These are phyloP conservation scores for Ophonus ardosiacus DNA, from an alignment of 2,888 invertebrate genomes.

Conservation along the genomic window DNA sequence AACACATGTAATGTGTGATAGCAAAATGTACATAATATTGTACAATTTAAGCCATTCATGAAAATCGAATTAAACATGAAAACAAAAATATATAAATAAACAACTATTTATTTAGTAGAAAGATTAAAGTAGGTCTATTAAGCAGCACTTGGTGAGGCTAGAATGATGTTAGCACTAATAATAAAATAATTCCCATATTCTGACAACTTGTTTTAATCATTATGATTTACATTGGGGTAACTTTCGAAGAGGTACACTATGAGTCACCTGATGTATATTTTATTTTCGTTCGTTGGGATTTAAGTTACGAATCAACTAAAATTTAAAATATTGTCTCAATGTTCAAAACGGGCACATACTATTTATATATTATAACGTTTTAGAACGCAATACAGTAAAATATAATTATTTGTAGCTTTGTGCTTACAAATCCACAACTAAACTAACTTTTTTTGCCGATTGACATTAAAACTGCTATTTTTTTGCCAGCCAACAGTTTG, in stretches of 20 bases:
- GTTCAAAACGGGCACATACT: slow-evolving; percentile 59
- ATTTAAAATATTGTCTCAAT: slow-evolving; percentile 53
- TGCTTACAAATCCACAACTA: slow-evolving; percentile 60
- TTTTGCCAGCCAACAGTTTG: too few species aligned
- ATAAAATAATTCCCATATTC: slow-evolving; percentile 59
- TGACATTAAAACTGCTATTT: too few species aligned
- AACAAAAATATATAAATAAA: slow-evolving; percentile 60
- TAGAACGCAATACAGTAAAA: slow-evolving; percentile 53
- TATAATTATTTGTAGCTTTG: slow-evolving; percentile 56
- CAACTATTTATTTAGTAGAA: slow-evolving; percentile 62
- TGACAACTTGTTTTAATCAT: slow-evolving; percentile 52
- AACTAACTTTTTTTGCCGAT: background rate
- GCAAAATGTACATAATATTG: slow-evolving; percentile 61
- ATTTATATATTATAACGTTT: slow-evolving; percentile 53
- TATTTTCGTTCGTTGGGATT: slow-evolving; percentile 15
- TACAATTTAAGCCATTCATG: slow-evolving; percentile 61
- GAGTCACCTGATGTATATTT: slow-evolving; percentile 38
- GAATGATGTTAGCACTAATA: slow-evolving; percentile 63
- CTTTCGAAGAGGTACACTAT: slow-evolving; percentile 57
- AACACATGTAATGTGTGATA: slow-evolving; percentile 59
- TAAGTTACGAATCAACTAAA: slow-evolving; percentile 20
- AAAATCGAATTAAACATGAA: slow-evolving; percentile 58
- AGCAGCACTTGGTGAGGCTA: slow-evolving; percentile 63
- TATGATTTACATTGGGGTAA: slow-evolving; percentile 44
- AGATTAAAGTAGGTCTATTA: slow-evolving; percentile 61